These are phyloP conservation scores for Coelopa frigida DNA, from an alignment of 1,140 invertebrate genomes.

Conservation along the genomic window DNA sequence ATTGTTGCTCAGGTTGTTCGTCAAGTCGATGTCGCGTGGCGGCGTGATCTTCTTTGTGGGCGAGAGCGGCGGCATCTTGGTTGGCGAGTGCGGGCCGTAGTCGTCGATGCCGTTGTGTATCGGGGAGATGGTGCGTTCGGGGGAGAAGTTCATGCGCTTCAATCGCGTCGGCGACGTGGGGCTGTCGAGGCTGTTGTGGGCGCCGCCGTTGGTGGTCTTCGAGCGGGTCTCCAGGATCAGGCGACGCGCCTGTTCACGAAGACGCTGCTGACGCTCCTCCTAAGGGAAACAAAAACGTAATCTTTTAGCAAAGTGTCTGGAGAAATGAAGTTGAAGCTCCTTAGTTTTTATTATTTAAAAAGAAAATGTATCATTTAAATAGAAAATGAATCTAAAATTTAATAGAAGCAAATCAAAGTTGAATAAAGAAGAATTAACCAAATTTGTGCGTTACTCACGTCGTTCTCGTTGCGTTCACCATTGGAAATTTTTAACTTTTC, in stretches of 20 bases:
- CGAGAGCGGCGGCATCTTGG: conserved; percentile 14
- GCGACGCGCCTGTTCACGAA: conserved; percentile 78
- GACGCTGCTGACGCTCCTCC: conserved; percentile 74
- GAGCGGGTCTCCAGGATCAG: conserved; percentile 80
- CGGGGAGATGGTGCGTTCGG: conserved; percentile 41
- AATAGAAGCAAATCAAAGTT: not conserved
- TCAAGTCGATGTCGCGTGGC: conserved; percentile 19
- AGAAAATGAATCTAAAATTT: conserved; percentile 1
- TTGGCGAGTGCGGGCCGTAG: conserved; percentile 12
- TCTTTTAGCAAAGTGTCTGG: not conserved
- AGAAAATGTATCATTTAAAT: not conserved
- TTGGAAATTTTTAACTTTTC: conserved; percentile 77
- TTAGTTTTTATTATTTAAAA: not conserved
- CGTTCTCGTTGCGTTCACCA: conserved; percentile 44
- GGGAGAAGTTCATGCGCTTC: conserved; percentile 34
- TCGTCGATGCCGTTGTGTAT: conserved; percentile 31
- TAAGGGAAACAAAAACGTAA: conserved; percentile 44
- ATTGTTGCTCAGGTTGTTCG: conserved; percentile 12
- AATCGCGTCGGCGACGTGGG: conserved; percentile 31
- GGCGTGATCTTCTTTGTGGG: conserved; percentile 28
- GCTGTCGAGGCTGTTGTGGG: conserved; percentile 40
- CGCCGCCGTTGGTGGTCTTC: conserved; percentile 43
- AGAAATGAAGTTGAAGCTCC: not conserved
- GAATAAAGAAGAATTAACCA: not conserved
- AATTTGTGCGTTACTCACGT: conserved; percentile 38